Evolutionary conservation across 2,888 invertebrate genomes (phyloP), one percentile per base, ranked within the genome.

Genomic region (Andrena bicolor): DNA sequence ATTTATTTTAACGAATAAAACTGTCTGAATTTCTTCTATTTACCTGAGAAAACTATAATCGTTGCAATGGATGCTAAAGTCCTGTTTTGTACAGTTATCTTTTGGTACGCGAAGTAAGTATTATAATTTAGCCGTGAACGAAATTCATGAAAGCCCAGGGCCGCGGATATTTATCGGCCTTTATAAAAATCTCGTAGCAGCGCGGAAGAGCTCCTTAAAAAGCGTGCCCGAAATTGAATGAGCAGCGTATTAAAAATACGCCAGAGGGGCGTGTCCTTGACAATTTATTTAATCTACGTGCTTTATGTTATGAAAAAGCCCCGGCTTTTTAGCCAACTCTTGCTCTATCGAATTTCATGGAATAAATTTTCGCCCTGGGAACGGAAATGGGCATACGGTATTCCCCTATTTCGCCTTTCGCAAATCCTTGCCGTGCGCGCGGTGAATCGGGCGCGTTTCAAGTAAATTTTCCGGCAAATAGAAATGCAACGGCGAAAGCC

Each of bases 311-410:
- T 48, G 68, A 32, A 32, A 64, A 35, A 10, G 23, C 53, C 4
- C 48, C 23, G 23, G 26, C 20, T 53, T 49, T 56, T 26, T 13
- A 23, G n/a, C 7, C 56, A 20, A 6, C 4, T 35, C 26, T 28
- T n/a, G 20, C 10, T 8, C 32, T 35, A 64, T 74, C 63, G 78
- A 69, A 58, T 78, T 74, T 68, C 58, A 63, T 48, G 13, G 68
- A 78, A 74, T 73, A 74, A 56, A 78, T 78, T 78, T 10, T 73
- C 73, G 5, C 16, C 66, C 10, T 16, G 30, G 51, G 10, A 66
- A 51, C 58, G 60, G 51, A 60, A 77, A 71, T 48, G 69, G 48
- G n/a, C 63, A 20, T 20, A n/a, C 63, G 56, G 66, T 68, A 58
- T 68, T 74, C 71, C 23, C 20, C 71, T 23, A 51, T 72, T 69